Evolutionary conservation across 2,797 vertebrate species (phyloP).

Genomic region (Labeo calbasu): DNA sequence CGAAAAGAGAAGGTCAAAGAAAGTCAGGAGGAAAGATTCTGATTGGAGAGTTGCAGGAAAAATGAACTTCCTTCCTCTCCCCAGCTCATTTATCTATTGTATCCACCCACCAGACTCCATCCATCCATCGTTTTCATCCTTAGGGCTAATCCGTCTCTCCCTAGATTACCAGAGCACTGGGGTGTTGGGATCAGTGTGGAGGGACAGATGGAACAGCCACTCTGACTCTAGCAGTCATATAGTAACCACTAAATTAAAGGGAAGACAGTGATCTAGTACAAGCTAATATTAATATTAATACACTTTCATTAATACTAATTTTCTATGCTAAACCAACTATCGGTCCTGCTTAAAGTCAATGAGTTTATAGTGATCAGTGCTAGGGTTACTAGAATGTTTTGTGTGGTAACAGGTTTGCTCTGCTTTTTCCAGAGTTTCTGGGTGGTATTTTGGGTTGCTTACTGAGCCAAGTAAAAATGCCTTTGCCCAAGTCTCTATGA

Average conservation of each 20-base stretch:
- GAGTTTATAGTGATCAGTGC: background rate
- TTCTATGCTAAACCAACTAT: background rate
- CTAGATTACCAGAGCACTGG: conserved; percentile 4
- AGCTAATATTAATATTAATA: background rate
- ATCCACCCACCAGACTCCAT: conserved; percentile 24
- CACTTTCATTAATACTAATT: background rate
- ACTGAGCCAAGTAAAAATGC: background rate
- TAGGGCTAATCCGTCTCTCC: conserved; percentile 16
- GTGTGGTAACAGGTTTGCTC: background rate
- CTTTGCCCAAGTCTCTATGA: background rate
- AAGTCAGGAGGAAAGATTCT: background rate
- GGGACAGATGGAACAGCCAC: background rate
- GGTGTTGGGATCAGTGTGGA: conserved; percentile 13
- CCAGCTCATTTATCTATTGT: conserved; percentile 34
- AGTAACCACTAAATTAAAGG: background rate
- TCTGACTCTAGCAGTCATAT: background rate
- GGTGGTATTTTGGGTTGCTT: background rate
- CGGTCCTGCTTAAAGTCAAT: background rate
- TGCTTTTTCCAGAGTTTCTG: background rate
- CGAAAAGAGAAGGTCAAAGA: conserved; percentile 18
- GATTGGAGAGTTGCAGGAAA: conserved; percentile 11
- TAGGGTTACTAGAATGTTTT: background rate
- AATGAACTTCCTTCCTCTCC: conserved; percentile 1
- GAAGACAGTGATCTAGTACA: background rate
- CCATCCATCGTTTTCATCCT: conserved; percentile 30